A percentile compares a stretch with the other conserved stretches of the same genome.
These are phyloP conservation scores for Lonchura striata DNA, from an alignment of 2,113 vertebrate species.

Conservation along the genomic window DNA sequence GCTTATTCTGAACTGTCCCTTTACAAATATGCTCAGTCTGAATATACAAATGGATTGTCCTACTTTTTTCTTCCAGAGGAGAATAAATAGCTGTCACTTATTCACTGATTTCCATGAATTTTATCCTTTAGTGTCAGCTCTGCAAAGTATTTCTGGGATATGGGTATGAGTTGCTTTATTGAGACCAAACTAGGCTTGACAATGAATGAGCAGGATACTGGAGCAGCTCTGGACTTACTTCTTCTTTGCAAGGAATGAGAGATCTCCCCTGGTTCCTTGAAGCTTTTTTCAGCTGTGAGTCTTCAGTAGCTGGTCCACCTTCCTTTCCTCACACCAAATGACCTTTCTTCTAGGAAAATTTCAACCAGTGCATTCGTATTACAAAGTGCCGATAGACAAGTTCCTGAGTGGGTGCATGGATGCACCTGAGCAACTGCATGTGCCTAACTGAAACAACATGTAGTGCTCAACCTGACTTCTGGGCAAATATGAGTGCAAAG, in stretches of 20 bases:
- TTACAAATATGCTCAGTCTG: neutral
- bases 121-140: slow-evolving; percentile 1
- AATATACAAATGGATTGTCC: slow-evolving; percentile 25
- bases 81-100: neutral
- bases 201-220: slow-evolving; percentile 6
- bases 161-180: neutral
- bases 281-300: slow-evolving; percentile 46
- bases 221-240: neutral
- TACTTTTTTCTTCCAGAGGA: slow-evolving; percentile 2
- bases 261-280: slow-evolving; percentile 5
- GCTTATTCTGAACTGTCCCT: slow-evolving; percentile 26
- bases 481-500: neutral
- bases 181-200: slow-evolving; percentile 5
- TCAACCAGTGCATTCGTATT: neutral
- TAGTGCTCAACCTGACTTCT: neutral
- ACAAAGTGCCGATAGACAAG: neutral
- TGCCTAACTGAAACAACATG: neutral
- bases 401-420: neutral
- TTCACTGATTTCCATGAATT: slow-evolving; percentile 16
- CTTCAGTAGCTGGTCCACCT: slow-evolving; percentile 24
- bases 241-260: slow-evolving; percentile 9
- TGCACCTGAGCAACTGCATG: neutral
- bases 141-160: neutral
- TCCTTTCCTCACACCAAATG: neutral
- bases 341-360: slow-evolving; percentile 48